Evolutionary conservation across 2,888 invertebrate genomes (phyloP).

Genomic region (Diplazon laetatorius): DNA sequence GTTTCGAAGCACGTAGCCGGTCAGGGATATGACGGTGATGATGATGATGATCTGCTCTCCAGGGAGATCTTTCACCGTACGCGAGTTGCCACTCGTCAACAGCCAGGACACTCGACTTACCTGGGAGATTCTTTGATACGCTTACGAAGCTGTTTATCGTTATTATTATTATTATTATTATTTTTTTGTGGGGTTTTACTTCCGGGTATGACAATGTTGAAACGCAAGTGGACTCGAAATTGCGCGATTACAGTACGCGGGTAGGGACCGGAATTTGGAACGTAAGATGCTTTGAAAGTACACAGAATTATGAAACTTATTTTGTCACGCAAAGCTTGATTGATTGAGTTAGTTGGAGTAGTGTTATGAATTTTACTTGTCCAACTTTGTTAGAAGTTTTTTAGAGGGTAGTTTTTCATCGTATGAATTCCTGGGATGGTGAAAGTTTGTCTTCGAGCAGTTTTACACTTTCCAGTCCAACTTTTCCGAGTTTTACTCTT

Average conservation of each 20-base stretch:
- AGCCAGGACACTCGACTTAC: slow-evolving; percentile 55
- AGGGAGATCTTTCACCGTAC: slow-evolving; percentile 46
- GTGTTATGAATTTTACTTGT: too few species aligned
- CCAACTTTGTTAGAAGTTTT: too few species aligned
- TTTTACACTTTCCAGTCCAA: too few species aligned
- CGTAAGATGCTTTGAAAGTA: slow-evolving; percentile 77
- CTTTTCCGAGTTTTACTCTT: too few species aligned
- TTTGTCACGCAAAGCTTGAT: too few species aligned
- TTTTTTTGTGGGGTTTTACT: too few species aligned
- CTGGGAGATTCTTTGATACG: slow-evolving; percentile 50
- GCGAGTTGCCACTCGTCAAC: neutral
- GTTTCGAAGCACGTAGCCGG: slow-evolving; percentile 67
- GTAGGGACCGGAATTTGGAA: too few species aligned
- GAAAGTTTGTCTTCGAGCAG: too few species aligned
- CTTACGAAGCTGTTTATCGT: slow-evolving; percentile 59
- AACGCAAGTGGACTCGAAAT: slow-evolving; percentile 78
- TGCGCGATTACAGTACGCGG: slow-evolving; percentile 69
- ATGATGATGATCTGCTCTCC: slow-evolving; percentile 52
- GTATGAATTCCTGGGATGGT: too few species aligned
- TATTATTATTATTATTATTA: slow-evolving; percentile 59
- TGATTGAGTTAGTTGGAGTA: too few species aligned
- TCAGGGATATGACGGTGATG: slow-evolving; percentile 43
- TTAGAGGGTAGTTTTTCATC: too few species aligned
- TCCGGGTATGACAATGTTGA: slow-evolving; percentile 46
- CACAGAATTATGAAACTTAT: neutral